phyloP scores from a whole-genome alignment of 2,113 vertebrate species.

The Paralichthys olivaceus region DNA sequence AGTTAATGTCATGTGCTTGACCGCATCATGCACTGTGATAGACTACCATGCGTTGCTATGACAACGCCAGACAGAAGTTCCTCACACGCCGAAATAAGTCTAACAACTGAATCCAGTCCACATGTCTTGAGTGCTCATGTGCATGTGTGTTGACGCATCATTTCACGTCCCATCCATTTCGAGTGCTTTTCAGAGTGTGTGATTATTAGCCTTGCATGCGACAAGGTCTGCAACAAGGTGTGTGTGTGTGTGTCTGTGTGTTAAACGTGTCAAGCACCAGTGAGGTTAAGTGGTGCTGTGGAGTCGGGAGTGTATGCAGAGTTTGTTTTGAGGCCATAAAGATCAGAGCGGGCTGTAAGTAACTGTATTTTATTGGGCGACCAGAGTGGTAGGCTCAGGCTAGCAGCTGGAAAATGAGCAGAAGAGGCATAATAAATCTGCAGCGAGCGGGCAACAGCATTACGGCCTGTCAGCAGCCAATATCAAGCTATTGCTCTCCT shows the following conservation, averaged over 20 bases:
- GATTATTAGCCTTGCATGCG: background rate
- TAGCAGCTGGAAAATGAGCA: constrained; percentile 34
- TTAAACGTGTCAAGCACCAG: background rate
- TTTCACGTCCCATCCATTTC: background rate
- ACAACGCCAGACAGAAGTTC: background rate
- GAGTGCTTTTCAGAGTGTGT: constrained; percentile 16
- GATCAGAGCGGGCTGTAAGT: constrained; percentile 21
- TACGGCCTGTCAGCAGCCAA: background rate
- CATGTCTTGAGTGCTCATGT: constrained; percentile 20
- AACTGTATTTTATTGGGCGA: constrained; percentile 35
- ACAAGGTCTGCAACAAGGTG: background rate
- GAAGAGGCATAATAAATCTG: constrained; percentile 16
- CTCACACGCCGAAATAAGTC: background rate
- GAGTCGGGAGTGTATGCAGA: constrained; percentile 30
- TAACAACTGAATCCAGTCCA: background rate
- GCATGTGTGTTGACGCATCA: constrained; percentile 18
- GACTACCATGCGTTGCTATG: constrained; percentile 21
- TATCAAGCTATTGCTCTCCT: background rate
- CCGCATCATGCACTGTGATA: background rate
- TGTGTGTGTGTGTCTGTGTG: background rate
- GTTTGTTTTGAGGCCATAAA: constrained; percentile 51
- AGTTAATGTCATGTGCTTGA: background rate
- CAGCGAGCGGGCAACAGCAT: constrained; percentile 4
- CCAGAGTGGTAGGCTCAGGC: background rate
- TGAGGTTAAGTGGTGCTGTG: constrained; percentile 21